Evolutionary conservation across 2,113 vertebrate genomes (phyloP), one percentile per base, ranked within the genome.

Genomic region (Corythoichthys intestinalis): DNA sequence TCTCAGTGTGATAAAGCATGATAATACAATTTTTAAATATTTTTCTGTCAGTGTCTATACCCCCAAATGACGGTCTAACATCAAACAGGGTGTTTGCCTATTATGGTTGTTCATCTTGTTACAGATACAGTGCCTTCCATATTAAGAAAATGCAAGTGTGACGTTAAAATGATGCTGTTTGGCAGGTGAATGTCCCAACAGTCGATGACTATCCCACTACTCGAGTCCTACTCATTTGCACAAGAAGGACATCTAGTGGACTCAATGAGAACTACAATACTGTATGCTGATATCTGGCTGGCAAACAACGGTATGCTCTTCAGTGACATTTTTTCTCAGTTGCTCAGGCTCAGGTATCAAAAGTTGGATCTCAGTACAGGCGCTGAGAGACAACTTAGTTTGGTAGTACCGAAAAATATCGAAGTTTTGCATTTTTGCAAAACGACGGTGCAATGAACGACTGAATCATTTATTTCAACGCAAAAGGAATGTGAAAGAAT

Each of bases 211-310:
- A 44, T 5, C 41, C 41, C 41, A 1, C 41, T 8, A n/a, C 12
- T 17, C 13, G 2, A 20, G 0, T 10, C 20, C 9, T 50, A 10
- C 48, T 83, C 64, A 80, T 88, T 64, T 82, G 76, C 48, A 82
- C 82, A 82, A 87, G 79, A 85, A 66, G 41, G 87, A 73, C 90
- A 87, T 86, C 90, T 91, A 80, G 73, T 85, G 90, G 86, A 60
- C 9, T 0, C 38, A 70, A 46, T 0, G 0, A 58, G n/a, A 85
- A 89, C 76, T 89, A 37, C 81, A 78, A 2, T 7, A 1, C 56
- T 38, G 34, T 0, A 14, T 6, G 13, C 34, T 15, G 56, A 38
- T 34, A 58, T 58, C 56, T 37, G 56, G 12, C 54, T 35, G 54
- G 12, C 28, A 35, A 56, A 56, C 9, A 12, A 34, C 4, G 54